Base-by-base conservation (phyloP, 2,888 invertebrate genomes). In the Trissolcus japonicus region DNA sequence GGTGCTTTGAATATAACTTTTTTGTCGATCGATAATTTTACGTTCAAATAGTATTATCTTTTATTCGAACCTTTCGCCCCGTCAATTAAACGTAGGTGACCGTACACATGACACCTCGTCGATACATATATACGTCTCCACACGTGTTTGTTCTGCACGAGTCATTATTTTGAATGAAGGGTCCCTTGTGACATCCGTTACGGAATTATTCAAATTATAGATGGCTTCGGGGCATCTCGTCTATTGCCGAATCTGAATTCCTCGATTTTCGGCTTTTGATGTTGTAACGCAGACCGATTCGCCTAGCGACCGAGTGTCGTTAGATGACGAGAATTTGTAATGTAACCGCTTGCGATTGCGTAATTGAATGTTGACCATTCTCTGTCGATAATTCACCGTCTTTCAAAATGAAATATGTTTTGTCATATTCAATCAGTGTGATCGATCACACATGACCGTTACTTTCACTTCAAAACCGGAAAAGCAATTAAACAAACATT, bases 131-230 rank as follows among this genome's bases (percentile, higher is more conserved):
- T 29, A 53, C 7, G 4, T 17, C 43, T 40, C 16, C 55, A 40
- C 29, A 51, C 43, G 46, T 65, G 72, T 72, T 72, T 72, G 59
- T 72, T 65, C 72, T 40, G 48, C 41, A 25, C 73, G 60, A 73
- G 66, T 66, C 73, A 66, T 73, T 73, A 73, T 60, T 73, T 66
- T 73, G 66, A 73, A 40, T 55, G 73, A 73, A 73, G 73, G 50
- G 55, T 73, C 65, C 73, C 73, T 50, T 60, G 73, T 60, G 73
- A 61, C 72, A 65, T 19, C 65, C 59, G 46, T 54, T 41, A 60
- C 72, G 43, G 19, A 59, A 72, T 72, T 72, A 72, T 72, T 72
- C 72, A 72, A 72, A 72, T 72, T 72, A 72, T 65, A 72, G 72
- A 72, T 65, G 65, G 66, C 66, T 60, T 66, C 60, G 41, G 73